Evolutionary conservation across 2,888 invertebrate species (phyloP), one percentile per base, ranked within the genome.

Genomic region (Apoderus coryli): DNA sequence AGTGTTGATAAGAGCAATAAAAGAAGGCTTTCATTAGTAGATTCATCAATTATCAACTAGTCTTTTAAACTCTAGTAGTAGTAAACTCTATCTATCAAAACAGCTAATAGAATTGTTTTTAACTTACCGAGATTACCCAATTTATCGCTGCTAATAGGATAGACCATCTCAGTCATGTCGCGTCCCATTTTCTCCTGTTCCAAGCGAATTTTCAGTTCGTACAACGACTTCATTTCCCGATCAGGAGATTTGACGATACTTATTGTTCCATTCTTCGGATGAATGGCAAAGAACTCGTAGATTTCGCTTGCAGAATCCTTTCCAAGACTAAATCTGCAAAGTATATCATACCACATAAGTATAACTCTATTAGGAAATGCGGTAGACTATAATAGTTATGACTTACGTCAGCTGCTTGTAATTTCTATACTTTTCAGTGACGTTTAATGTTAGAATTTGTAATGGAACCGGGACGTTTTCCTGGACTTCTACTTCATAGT

Each of bases 241-340:
- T 88, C 86, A 4, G 85, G 74, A 48, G 72, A 72, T 38, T 69
- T 66, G 1, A 75, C 65, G 19, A 86, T 65, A 47, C 72, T 79
- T 3, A 89, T 56, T 1, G 76, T 73, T 3, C 85, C 85, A 44
- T 79, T 80, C 35, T 69, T 67, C 0, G 78, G 63, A 52, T 86
- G 81, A 34, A 88, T 73, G 15, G 70, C 66, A 51, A 88, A 86
- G n/a, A n/a, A n/a, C n/a, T n/a, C n/a, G n/a, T n/a, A n/a, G n/a
- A n/a, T n/a, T n/a, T n/a, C n/a, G n/a, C n/a, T n/a, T n/a, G n/a
- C n/a, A n/a, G n/a, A n/a, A n/a, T n/a, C n/a, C n/a, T n/a, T n/a
- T n/a, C n/a, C n/a, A n/a, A n/a, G n/a, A n/a, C n/a, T n/a, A n/a
- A n/a, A n/a, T n/a, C n/a, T n/a, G n/a, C n/a, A n/a, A n/a, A n/a